A percentile compares a stretch with the other conserved stretches of the same genome.
phyloP scores from a whole-genome alignment of 1,140 invertebrate species.

The Bombus pyrosoma region DNA sequence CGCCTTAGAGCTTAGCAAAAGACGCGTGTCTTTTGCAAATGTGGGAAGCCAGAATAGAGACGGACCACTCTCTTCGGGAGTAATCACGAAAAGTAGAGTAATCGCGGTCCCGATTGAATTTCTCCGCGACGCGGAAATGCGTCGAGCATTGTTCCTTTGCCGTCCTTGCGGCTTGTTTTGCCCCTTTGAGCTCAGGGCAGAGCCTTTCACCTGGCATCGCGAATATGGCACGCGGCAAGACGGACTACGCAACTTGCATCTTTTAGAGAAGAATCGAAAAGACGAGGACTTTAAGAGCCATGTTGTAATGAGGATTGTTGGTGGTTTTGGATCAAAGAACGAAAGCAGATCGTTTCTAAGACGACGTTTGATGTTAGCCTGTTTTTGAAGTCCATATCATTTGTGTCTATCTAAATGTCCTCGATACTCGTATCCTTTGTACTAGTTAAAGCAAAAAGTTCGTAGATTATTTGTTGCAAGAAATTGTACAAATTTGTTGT shows the following conservation, averaged over 20 bases:
- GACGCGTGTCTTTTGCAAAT: not conserved
- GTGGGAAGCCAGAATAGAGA: no score
- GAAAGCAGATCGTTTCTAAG: not conserved
- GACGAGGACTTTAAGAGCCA: not conserved
- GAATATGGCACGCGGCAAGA: not conserved
- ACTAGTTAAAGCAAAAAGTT: no score
- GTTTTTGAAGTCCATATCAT: not conserved
- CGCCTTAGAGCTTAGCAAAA: not conserved
- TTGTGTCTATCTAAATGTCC: not conserved
- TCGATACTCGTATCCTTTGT: not conserved
- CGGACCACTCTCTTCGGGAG: not conserved
- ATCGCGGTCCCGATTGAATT: constrained; percentile 24
- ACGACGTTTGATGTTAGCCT: not conserved
- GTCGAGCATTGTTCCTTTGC: constrained; percentile 17
- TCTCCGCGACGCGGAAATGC: constrained; percentile 11
- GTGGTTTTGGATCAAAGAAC: not conserved
- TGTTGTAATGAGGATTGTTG: not conserved
- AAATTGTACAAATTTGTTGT: not conserved
- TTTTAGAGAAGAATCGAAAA: not conserved
- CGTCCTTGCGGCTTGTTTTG: constrained; percentile 9
- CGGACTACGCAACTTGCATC: not conserved
- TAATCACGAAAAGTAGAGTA: not conserved
- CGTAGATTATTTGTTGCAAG: not conserved
- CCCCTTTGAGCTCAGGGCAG: not conserved
- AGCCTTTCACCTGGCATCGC: not conserved